Conservation (phyloP, 2,888 invertebrate species). For the Oscheius onirici region DNA sequence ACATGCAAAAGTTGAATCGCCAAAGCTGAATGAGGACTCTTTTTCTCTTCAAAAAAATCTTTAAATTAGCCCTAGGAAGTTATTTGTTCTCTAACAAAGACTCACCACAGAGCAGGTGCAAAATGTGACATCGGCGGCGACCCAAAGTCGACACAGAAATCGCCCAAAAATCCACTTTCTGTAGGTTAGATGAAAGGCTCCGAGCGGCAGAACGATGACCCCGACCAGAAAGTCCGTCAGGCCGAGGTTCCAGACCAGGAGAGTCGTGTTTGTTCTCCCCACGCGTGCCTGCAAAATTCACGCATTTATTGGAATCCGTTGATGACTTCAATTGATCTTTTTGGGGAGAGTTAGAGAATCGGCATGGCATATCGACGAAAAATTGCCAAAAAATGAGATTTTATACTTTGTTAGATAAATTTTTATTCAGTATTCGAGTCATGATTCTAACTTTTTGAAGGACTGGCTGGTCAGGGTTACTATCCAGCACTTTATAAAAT, state of each 20-base stretch:
- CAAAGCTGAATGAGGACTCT: constrained; percentile 18
- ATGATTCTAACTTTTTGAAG: too few species aligned
- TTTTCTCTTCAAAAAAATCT: background rate
- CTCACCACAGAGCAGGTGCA: constrained; percentile 76
- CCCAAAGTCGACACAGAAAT: constrained; percentile 76
- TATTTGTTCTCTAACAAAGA: too few species aligned
- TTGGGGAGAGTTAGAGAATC: constrained; percentile 6
- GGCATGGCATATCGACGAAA: too few species aligned
- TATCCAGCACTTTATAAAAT: too few species aligned
- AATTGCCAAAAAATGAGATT: too few species aligned
- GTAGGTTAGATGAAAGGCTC: constrained; percentile 66
- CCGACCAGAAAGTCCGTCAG: constrained; percentile 72
- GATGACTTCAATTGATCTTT: constrained; percentile 1
- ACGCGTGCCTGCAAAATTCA: constrained; percentile 59
- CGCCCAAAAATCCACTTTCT: constrained; percentile 75
- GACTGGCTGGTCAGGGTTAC: too few species aligned
- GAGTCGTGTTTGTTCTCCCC: constrained; percentile 71
- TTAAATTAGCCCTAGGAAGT: too few species aligned
- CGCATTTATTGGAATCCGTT: constrained; percentile 1
- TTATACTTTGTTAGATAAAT: too few species aligned
- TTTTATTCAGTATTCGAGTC: too few species aligned
- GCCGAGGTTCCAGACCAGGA: constrained; percentile 72
- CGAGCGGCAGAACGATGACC: constrained; percentile 70
- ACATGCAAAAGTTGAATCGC: constrained; percentile 32
- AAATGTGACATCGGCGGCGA: constrained; percentile 77